phyloP scores from a whole-genome alignment of 2,113 vertebrate species.

The Alosa alosa region DNA sequence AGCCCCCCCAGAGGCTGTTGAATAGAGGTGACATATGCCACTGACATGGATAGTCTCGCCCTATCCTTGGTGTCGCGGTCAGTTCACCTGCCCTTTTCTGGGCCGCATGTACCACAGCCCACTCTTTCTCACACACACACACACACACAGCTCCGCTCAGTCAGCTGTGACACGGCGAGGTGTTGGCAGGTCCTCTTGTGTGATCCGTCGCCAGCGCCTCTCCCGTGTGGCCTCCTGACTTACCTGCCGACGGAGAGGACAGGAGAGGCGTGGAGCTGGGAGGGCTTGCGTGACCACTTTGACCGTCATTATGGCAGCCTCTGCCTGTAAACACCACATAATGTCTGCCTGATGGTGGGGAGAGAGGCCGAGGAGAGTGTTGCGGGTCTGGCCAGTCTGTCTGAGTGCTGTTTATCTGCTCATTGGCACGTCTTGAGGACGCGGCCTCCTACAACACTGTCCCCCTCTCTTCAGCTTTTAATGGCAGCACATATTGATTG shows the following conservation, averaged over 20 bases:
- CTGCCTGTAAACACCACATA: not conserved
- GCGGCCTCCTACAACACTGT: not conserved
- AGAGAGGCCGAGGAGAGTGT: not conserved
- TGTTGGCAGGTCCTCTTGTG: not conserved
- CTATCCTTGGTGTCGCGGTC: not conserved
- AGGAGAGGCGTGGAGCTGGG: not conserved
- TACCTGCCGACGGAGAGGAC: not conserved
- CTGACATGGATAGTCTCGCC: not conserved
- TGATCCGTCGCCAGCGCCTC: not conserved
- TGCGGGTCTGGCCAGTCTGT: not conserved
- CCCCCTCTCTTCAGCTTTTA: not conserved
- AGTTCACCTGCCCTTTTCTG: not conserved
- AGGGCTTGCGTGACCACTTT: not conserved
- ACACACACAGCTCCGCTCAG: not conserved
- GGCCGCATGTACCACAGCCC: not conserved
- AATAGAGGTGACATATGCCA: not conserved
- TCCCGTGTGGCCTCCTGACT: not conserved
- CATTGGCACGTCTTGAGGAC: conserved; percentile 15
- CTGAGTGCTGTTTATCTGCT: conserved; percentile 9
- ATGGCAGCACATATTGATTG: conserved; percentile 2
- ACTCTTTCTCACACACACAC: not conserved
- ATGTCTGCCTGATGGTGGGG: not conserved
- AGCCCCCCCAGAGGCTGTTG: not conserved
- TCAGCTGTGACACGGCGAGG: not conserved
- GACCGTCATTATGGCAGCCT: not conserved